Evolutionary conservation across 2,888 invertebrate species (phyloP).

Genomic region (Andrena marginata): DNA sequence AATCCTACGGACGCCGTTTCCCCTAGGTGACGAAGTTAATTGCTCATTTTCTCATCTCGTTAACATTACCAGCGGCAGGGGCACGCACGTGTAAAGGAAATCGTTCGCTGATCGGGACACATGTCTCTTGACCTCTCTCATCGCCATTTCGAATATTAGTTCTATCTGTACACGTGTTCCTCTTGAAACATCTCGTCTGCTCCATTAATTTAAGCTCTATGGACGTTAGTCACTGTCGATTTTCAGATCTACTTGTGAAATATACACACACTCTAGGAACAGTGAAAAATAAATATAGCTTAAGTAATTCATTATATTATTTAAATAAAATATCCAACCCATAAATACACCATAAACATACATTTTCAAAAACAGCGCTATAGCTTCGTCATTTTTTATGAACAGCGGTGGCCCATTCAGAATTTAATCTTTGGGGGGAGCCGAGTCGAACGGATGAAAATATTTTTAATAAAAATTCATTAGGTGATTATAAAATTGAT

Average conservation of each 20-base stretch:
- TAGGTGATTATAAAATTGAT: no score
- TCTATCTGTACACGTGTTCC: constrained; percentile 37
- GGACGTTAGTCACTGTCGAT: no score
- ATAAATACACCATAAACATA: no score
- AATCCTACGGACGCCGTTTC: constrained; percentile 62
- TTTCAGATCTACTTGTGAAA: no score
- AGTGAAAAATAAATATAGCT: no score
- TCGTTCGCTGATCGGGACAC: constrained; percentile 61
- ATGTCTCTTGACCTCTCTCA: constrained; percentile 41
- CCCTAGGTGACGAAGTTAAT: constrained; percentile 80
- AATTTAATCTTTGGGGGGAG: no score
- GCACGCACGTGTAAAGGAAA: constrained; percentile 68
- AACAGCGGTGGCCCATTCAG: no score
- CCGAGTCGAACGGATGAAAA: not conserved
- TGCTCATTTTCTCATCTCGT: constrained; percentile 80
- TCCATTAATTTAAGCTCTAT: not conserved
- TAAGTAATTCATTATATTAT: no score
- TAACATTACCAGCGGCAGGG: constrained; percentile 62
- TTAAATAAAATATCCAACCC: no score
- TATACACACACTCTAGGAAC: no score
- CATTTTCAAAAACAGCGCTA: no score
- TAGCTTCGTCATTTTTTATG: no score
- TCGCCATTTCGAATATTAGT: constrained; percentile 26
- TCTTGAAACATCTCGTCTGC: not conserved
- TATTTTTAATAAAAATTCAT: not conserved